A percentile compares a stretch with the other conserved stretches of the same genome.
These are phyloP conservation scores for Eulemur macaco DNA, from an alignment of 2,113 vertebrate species.

Conservation along the genomic window DNA sequence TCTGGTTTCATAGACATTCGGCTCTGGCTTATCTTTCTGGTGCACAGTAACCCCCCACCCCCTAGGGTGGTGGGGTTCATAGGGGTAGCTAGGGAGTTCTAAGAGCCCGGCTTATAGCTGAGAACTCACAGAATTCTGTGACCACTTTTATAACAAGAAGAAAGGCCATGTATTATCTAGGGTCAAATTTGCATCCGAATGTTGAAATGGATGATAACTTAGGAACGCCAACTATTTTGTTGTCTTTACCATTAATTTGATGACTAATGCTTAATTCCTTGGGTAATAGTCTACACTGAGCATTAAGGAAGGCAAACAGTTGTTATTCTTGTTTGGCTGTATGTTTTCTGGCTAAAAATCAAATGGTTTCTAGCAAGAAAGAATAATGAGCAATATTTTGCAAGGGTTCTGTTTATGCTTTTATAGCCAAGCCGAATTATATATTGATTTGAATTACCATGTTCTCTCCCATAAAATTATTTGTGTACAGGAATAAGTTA, in stretches of 20 bases:
- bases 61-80: neutral
- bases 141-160: neutral
- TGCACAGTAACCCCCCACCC: neutral
- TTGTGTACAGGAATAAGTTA: slow-evolving; percentile 55
- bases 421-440: slow-evolving; percentile 32
- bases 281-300: neutral
- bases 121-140: neutral
- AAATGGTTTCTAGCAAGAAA: slow-evolving; percentile 50
- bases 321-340: neutral
- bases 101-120: neutral
- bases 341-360: slow-evolving; percentile 57
- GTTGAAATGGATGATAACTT: neutral
- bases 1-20: neutral
- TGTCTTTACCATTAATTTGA: slow-evolving; percentile 38
- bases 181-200: neutral
- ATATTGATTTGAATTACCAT: slow-evolving; percentile 44
- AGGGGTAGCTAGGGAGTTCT: neutral
- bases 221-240: slow-evolving; percentile 4
- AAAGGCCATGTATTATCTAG: neutral
- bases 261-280: slow-evolving; percentile 44
- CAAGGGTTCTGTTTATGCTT: slow-evolving; percentile 52
- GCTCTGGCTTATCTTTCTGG: neutral
- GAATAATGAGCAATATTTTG: neutral
- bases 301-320: neutral
- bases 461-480: slow-evolving; percentile 33